Evolutionary conservation across 2,113 vertebrate genomes (phyloP).

Genomic region (Coreoperca whiteheadi): DNA sequence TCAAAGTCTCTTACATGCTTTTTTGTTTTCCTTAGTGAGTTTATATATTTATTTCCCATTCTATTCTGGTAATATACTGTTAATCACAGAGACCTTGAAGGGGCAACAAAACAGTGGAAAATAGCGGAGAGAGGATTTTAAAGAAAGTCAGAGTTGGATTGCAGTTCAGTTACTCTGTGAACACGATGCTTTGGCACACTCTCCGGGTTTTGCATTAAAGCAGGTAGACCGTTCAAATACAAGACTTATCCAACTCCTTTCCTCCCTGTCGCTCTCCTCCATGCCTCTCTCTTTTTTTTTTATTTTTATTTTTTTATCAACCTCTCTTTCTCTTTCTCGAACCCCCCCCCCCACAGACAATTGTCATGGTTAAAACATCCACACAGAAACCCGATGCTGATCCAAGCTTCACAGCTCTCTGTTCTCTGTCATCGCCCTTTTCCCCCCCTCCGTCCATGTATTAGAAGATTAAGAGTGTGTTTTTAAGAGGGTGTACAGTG

Average conservation of each 20-base stretch:
- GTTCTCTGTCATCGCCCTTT: constrained; percentile 1
- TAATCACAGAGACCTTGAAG: no score
- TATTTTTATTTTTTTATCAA: not conserved
- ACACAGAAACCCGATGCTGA: constrained; percentile 21
- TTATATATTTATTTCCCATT: not conserved
- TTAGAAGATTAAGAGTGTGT: not conserved
- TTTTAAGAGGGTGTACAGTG: not conserved
- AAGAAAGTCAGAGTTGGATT: not conserved
- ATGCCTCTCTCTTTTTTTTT: not conserved
- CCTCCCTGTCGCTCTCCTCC: not conserved
- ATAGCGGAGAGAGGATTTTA: no score
- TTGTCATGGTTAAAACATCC: constrained; percentile 26
- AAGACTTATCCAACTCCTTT: not conserved
- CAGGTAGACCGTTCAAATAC: no score
- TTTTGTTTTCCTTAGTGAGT: not conserved
- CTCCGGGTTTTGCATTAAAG: no score
- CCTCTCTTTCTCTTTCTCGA: not conserved
- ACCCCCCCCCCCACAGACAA: not conserved
- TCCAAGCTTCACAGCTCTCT: constrained; percentile 37
- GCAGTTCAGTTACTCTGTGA: no score
- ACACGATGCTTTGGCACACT: no score
- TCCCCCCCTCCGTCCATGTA: not conserved
- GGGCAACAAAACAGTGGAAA: no score
- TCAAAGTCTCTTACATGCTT: not conserved
- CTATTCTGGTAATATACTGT: not conserved